phyloP scores from a whole-genome alignment of 2,888 invertebrate genomes.

The Patella pellucida region DNA sequence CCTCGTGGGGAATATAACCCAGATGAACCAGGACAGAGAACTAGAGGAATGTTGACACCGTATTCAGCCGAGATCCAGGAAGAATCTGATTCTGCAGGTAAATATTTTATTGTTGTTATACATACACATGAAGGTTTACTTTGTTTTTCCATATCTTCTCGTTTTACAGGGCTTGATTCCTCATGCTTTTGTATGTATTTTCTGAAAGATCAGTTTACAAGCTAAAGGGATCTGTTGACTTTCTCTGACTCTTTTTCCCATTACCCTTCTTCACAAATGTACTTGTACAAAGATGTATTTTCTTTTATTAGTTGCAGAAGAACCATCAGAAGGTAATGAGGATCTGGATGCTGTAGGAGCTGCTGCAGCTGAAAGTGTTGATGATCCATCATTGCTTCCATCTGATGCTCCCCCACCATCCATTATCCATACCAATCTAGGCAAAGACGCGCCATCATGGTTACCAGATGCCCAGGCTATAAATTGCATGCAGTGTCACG shows the following conservation, averaged over 20 bases:
- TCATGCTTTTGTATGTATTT: no score
- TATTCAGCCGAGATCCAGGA: not conserved
- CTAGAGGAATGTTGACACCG: slow-evolving; percentile 9
- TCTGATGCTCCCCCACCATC: slow-evolving; percentile 39
- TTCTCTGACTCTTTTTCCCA: no score
- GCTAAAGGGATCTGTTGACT: no score
- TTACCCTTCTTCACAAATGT: no score
- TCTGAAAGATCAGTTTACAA: no score
- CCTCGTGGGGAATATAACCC: slow-evolving; percentile 49
- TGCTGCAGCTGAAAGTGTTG: slow-evolving; percentile 31
- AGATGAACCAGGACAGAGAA: not conserved
- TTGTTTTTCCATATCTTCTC: no score
- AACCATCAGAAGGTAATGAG: not conserved
- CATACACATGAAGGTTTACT: no score
- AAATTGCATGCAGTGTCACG: slow-evolving; percentile 86
- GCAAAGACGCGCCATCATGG: slow-evolving; percentile 87
- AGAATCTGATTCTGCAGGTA: slow-evolving; percentile 25
- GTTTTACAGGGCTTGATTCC: no score
- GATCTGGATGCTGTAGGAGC: slow-evolving; percentile 32
- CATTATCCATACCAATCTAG: slow-evolving; percentile 72
- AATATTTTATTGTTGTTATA: no score
- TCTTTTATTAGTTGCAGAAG: slow-evolving; percentile 16
- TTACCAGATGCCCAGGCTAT: slow-evolving; percentile 86
- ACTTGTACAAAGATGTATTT: no score
- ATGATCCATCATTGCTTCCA: slow-evolving; percentile 9